Evolutionary conservation across 2,888 invertebrate species (phyloP).

Genomic region (Drosophila neonasuta): DNA sequence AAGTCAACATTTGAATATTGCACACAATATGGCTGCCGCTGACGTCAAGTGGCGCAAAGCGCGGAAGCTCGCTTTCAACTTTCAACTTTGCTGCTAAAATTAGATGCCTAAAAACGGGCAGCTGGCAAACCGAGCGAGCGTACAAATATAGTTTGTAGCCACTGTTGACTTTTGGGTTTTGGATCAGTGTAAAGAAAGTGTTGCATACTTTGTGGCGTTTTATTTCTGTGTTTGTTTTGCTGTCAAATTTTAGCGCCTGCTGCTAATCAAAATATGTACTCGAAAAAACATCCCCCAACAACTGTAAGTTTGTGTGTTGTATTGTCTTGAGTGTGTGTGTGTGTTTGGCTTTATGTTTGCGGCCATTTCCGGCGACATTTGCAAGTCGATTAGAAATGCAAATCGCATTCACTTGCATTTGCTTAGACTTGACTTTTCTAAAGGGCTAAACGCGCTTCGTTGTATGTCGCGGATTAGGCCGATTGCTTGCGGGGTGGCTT

Average conservation of each 20-base stretch:
- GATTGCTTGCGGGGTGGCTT: neutral
- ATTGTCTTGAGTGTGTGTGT: slow-evolving; percentile 6
- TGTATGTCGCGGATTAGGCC: neutral
- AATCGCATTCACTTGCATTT: slow-evolving; percentile 66
- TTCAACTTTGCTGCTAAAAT: slow-evolving; percentile 61
- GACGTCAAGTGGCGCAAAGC: slow-evolving; percentile 50
- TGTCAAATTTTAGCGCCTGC: slow-evolving; percentile 46
- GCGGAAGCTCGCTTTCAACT: slow-evolving; percentile 51
- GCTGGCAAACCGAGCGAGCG: neutral
- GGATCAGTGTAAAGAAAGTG: slow-evolving; percentile 20
- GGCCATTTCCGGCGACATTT: slow-evolving; percentile 58
- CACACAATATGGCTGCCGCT: slow-evolving; percentile 32
- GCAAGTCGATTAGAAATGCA: slow-evolving; percentile 68
- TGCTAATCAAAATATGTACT: slow-evolving; percentile 45
- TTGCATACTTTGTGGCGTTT: slow-evolving; percentile 61
- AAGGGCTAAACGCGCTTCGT: slow-evolving; percentile 10
- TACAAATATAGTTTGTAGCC: slow-evolving; percentile 12
- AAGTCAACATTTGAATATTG: slow-evolving; percentile 58
- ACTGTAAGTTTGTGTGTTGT: slow-evolving; percentile 20
- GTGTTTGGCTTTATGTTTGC: slow-evolving; percentile 47
- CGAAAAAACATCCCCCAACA: slow-evolving; percentile 3
- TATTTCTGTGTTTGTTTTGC: slow-evolving; percentile 21
- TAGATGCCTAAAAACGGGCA: slow-evolving; percentile 54
- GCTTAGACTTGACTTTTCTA: slow-evolving; percentile 13
- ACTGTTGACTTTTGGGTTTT: slow-evolving; percentile 45